Base-by-base conservation (phyloP, 1,140 invertebrate species). In the Zaprionus ghesquierei region DNA sequence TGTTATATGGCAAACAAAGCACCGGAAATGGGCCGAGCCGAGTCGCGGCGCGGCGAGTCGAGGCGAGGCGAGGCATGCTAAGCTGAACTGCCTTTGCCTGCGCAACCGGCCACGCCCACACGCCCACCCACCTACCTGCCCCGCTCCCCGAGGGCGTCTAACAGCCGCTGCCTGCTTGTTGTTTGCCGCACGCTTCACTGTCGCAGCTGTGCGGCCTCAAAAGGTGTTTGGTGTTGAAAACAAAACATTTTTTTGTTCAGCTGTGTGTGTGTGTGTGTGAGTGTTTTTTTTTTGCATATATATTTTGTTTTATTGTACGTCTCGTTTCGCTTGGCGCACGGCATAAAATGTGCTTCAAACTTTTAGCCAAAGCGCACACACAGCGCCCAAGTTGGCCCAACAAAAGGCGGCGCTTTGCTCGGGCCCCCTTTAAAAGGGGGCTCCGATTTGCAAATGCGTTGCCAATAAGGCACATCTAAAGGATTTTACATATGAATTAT, bases 181-280 rank as follows among this genome's bases (percentile, higher is more conserved):
- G n/a, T 41, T 38, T 54, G 31, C 61, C 22, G 33, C 61, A 9
- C 23, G 13, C n/a, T 18, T 38, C 31, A 41, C 22, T 18, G 44
- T 33, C 38, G 50, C 58, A 49, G 62, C 35, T 54, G 55, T 58
- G 53, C 25, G 53, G 59, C 73, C 72, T 70, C 79, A 87, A 86
- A 87, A 86, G 81, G 82, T 87, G 81, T 86, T 87, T 86, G 81
- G 81, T 79, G 81, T 81, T 87, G 75, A 86, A 86, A 86, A 87
- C 78, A 87, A 86, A 86, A 86, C 79, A 87, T 87, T 85, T 87
- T 75, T 68, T 74, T 69, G 41, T 66, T 53, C n/a, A n/a, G 25
- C 22, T n/a, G 41, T 44, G 41, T 20, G 15, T 20, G 18, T 44
- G 6, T 44, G 15, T 44, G 41, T 31, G 44, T 23, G n/a, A 53